These are phyloP conservation scores for Anser brachyrhynchus DNA, from an alignment of 2,113 vertebrate genomes.

Conservation along the genomic window DNA sequence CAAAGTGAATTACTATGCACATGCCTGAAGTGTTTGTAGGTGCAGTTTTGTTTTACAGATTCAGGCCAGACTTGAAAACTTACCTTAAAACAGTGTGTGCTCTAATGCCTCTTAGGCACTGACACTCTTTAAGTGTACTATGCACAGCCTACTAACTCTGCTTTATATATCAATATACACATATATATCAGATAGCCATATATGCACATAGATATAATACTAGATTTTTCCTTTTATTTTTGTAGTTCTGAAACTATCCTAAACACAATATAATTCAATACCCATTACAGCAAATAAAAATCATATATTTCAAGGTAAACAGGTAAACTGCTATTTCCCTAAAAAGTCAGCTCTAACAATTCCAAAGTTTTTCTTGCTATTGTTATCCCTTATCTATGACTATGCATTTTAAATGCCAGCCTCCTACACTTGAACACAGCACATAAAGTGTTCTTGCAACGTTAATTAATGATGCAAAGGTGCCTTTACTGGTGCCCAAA, in stretches of 20 bases:
- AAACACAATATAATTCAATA: not conserved
- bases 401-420: not conserved
- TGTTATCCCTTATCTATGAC: not conserved
- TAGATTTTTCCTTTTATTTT: not conserved
- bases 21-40: not conserved
- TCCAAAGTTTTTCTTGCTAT: not conserved
- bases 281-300: not conserved
- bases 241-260: not conserved
- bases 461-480: not conserved
- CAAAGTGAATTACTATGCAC: not conserved
- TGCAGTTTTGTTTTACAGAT: not conserved
- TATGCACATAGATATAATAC: not conserved
- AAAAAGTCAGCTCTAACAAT: not conserved
- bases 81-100: not conserved
- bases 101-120: not conserved
- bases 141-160: rapidly evolving
- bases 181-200: not conserved
- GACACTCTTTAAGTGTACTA: not conserved
- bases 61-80: not conserved
- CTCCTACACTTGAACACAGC: not conserved
- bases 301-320: not conserved
- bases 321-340: not conserved
- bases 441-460: not conserved
- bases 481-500: not conserved
- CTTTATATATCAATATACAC: not conserved